phyloP scores from a whole-genome alignment of 1,140 invertebrate species.

The Eufriesea mexicana region DNA sequence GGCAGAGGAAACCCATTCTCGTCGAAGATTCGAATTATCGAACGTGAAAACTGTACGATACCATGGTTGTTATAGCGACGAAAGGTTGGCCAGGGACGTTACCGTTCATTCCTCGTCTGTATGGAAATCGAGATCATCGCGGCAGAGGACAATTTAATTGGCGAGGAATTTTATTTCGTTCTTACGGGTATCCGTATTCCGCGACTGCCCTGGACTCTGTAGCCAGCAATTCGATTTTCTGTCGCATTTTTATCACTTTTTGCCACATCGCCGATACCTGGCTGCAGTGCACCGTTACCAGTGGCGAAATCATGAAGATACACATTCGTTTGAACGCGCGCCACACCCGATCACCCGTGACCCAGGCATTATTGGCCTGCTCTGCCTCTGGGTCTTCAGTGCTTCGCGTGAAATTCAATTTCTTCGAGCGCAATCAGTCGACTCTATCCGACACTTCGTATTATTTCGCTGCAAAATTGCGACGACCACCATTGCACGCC shows the following conservation, averaged over 20 bases:
- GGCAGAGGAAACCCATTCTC: background rate
- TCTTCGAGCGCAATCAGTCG: slow-evolving; percentile 59
- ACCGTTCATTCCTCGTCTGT: too few relatives aligned
- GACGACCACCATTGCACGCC: background rate
- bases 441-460: slow-evolving; percentile 46
- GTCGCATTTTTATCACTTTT: background rate
- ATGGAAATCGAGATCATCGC: slow-evolving; percentile 18
- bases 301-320: slow-evolving; percentile 34
- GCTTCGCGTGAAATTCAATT: slow-evolving; percentile 60
- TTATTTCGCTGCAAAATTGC: slow-evolving; percentile 49
- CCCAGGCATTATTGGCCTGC: slow-evolving; percentile 26
- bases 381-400: slow-evolving; percentile 25
- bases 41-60: too few relatives aligned
- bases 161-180: slow-evolving; percentile 5
- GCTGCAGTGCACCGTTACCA: background rate
- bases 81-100: too few relatives aligned
- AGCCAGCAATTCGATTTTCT: background rate
- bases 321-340: slow-evolving; percentile 41
- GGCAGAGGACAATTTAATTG: background rate
- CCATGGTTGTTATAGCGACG: too few relatives aligned
- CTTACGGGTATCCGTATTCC: background rate
- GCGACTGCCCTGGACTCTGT: too few relatives aligned
- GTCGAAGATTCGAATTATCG: too few relatives aligned
- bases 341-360: slow-evolving; percentile 24
- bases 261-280: background rate